Conservation (phyloP, 1,140 invertebrate species). For the Chironomus striatipennis region DNA sequence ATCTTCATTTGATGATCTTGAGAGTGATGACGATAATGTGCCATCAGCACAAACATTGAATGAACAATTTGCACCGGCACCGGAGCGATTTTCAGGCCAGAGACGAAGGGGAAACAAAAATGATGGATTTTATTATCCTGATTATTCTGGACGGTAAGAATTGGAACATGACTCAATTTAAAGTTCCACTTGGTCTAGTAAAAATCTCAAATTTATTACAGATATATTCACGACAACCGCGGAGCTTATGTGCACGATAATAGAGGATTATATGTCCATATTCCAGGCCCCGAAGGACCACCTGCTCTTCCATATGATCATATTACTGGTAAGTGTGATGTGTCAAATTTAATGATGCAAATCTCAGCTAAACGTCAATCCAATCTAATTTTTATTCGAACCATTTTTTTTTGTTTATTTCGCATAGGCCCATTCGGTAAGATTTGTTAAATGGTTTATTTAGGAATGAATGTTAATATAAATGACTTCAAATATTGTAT, state of each 20-base stretch:
- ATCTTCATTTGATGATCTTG: neutral
- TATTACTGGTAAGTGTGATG: slow-evolving; percentile 31
- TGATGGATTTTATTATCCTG: slow-evolving; percentile 4
- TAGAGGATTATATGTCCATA: slow-evolving; percentile 17
- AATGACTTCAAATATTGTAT: too few relatives aligned
- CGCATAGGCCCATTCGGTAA: neutral
- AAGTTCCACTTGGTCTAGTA: too few relatives aligned
- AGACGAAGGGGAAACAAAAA: neutral
- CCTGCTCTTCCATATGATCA: slow-evolving; percentile 32
- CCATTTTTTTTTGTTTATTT: neutral
- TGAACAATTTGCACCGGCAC: neutral
- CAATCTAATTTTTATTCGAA: neutral
- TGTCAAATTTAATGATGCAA: neutral
- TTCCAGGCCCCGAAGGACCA: slow-evolving; percentile 25
- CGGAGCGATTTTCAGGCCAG: neutral
- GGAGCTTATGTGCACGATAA: slow-evolving; percentile 20
- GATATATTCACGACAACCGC: slow-evolving; percentile 19
- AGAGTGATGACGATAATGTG: neutral
- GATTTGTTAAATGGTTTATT: too few relatives aligned
- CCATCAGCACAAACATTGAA: slow-evolving; percentile 18
- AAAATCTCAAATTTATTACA: neutral
- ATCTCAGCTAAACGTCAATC: neutral
- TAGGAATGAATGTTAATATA: too few relatives aligned
- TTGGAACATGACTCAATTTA: neutral
- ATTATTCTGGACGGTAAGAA: neutral